Evolutionary conservation across 1,140 invertebrate species (phyloP).

Genomic region (Cryptotermes secundus): DNA sequence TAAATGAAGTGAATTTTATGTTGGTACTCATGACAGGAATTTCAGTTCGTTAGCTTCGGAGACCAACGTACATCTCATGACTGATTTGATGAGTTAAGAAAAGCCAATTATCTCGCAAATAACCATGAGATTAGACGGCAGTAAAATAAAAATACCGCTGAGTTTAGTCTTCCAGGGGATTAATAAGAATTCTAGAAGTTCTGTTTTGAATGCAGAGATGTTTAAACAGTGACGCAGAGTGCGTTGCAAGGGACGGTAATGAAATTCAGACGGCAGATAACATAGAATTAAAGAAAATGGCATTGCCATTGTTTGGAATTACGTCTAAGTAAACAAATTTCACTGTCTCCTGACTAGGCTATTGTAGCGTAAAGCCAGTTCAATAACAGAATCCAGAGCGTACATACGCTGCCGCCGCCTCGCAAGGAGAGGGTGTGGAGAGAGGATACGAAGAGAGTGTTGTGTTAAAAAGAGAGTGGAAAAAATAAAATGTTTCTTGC

Average conservation of each 20-base stretch:
- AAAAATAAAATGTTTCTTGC: background rate
- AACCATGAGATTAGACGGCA: too few relatives aligned
- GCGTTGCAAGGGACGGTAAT: background rate
- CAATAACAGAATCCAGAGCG: background rate
- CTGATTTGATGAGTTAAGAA: too few relatives aligned
- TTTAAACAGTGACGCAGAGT: background rate
- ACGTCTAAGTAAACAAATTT: background rate
- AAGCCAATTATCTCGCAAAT: too few relatives aligned
- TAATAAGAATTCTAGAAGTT: too few relatives aligned
- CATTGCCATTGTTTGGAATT: background rate
- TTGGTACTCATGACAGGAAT: too few relatives aligned
- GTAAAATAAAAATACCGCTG: too few relatives aligned
- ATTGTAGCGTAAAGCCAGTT: background rate
- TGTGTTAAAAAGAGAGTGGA: background rate
- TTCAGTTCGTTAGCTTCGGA: too few relatives aligned
- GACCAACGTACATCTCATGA: too few relatives aligned
- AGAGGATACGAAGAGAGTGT: background rate
- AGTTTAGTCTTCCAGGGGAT: too few relatives aligned
- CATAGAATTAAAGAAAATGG: background rate
- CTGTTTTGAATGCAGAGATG: too few relatives aligned
- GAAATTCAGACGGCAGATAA: background rate
- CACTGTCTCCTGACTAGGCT: background rate
- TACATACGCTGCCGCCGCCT: background rate
- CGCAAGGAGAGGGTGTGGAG: background rate
- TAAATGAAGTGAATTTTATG: too few relatives aligned